A percentile compares a stretch with the other conserved stretches of the same genome.
Conservation (phyloP, 2,113 vertebrate species). For the Prunella himalayana region DNA sequence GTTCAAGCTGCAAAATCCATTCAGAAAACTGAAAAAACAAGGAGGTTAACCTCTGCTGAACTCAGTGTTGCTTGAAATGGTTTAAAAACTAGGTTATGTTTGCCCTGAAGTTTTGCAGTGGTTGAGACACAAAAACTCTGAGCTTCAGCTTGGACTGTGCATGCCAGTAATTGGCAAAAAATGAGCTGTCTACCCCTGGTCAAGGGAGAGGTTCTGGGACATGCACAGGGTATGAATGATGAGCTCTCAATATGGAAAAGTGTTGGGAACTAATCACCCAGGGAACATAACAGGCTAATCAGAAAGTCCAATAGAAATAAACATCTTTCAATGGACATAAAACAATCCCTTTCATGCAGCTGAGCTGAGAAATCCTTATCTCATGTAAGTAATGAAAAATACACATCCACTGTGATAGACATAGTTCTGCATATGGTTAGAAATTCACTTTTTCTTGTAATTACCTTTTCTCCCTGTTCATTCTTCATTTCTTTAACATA, state of each 20-base stretch:
- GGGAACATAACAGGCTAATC: not conserved
- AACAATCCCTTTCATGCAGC: not conserved
- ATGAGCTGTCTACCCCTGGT: not conserved
- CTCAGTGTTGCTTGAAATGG: not conserved
- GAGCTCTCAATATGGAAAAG: not conserved
- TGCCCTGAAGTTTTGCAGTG: not conserved
- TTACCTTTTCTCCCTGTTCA: not conserved
- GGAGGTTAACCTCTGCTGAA: not conserved
- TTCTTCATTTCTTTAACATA: not conserved
- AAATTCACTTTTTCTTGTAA: not conserved
- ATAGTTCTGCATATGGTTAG: not conserved
- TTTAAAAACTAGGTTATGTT: not conserved
- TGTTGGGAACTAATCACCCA: not conserved
- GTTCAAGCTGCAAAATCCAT: not conserved
- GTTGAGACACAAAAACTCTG: not conserved
- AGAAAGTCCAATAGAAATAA: not conserved
- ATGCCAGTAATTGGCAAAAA: not conserved
- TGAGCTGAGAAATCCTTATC: not conserved
- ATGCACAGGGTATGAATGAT: not conserved
- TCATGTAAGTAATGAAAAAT: not conserved
- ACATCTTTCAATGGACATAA: not conserved
- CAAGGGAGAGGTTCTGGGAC: not conserved
- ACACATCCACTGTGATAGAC: not conserved
- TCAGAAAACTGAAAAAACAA: not conserved
- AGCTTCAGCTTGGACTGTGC: not conserved